phyloP scores from a whole-genome alignment of 2,113 vertebrate genomes.

The Lonchura striata region DNA sequence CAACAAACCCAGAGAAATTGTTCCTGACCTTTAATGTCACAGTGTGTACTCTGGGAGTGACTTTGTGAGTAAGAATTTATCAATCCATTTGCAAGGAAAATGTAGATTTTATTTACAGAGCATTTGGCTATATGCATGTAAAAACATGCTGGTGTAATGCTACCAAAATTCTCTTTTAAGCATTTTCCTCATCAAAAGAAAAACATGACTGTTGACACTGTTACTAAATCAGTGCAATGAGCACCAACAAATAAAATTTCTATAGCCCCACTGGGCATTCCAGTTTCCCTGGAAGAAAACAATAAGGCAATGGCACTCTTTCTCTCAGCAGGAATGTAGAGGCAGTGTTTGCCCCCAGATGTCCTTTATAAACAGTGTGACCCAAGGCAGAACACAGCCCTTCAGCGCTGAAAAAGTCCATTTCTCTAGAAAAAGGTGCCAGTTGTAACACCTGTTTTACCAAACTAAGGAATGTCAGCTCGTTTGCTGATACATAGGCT shows the following conservation, averaged over 20 bases:
- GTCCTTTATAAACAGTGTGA: background rate
- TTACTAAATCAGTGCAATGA: background rate
- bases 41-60: background rate
- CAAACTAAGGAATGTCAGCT: background rate
- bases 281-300: background rate
- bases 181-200: constrained; percentile 82
- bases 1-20: background rate
- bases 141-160: background rate
- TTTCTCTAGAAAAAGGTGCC: background rate
- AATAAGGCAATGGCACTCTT: background rate
- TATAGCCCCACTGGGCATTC: background rate
- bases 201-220: background rate
- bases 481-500: background rate
- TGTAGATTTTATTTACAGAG: background rate
- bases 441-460: background rate
- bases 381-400: background rate
- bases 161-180: constrained; percentile 54
- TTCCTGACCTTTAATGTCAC: background rate
- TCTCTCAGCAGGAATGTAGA: background rate
- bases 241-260: background rate
- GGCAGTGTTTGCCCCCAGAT: background rate
- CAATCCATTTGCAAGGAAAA: background rate
- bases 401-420: rapidly evolving
- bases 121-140: rapidly evolving
- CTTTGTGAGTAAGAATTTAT: background rate